Evolutionary conservation across 2,888 invertebrate genomes (phyloP), one percentile per base, ranked within the genome.

Genomic region (Incurvaria masculella): DNA sequence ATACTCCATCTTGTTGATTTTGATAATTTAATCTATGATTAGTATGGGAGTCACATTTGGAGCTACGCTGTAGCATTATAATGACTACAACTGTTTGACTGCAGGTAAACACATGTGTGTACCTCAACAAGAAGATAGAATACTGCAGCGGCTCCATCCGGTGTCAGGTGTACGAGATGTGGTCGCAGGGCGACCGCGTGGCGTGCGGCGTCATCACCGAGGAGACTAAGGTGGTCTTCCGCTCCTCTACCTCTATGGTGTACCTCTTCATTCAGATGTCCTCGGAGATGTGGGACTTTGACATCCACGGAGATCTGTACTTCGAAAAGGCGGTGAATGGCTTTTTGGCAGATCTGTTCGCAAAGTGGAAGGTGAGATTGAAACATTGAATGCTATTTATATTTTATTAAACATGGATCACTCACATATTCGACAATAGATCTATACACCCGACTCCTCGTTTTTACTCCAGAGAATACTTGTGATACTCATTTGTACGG

Each of bases 211-310:
- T 94, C 21, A 93, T 99, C 43, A 93, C 90, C 0, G 90, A 95
- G 53, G 93, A 97, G 57, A 99, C 99, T 0, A 94, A 97, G 79
- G 91, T 97, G 51, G 97, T 99, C 0, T 99, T 97, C 69, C 85
- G 99, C 51, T 98, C 98, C 2, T 94, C 94, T 1, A 97, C 97
- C 0, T 94, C 97, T 16, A 95, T 97, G 89, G 96, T 98, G 0
- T 97, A 97, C 69, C 82, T 99, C 6, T 97, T 98, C 64, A 85
- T 97, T 52, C 99, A 99, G 80, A 97, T 98, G 97, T 96, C 96
- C 52, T 91, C 93, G 1, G 99, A 99, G 81, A 99, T 99, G 99
- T 99, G 98, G 98, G 96, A 98, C 62, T 97, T 97, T 79, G 98
- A 99, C 71, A 93, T 96, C 53, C 93, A 97, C 64, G 99, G 99